phyloP scores from a whole-genome alignment of 2,888 invertebrate species.

The Phyto melanocephala region DNA sequence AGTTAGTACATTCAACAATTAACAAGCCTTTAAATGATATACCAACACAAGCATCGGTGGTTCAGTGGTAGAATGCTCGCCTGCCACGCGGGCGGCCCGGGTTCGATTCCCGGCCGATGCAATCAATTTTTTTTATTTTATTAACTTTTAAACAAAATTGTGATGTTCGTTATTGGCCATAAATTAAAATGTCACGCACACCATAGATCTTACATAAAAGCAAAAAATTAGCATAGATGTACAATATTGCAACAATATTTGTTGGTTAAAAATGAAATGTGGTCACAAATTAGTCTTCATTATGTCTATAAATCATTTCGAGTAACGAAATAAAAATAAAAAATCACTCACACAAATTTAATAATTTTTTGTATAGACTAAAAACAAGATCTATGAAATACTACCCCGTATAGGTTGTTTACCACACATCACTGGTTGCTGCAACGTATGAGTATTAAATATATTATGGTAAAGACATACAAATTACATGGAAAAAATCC shows the following conservation, averaged over 20 bases:
- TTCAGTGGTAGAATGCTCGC: slow-evolving; percentile 69
- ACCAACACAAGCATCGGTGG: slow-evolving; percentile 64
- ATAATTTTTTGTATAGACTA: slow-evolving; percentile 34
- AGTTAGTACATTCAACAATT: neutral
- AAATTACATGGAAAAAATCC: slow-evolving; percentile 18
- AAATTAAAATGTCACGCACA: slow-evolving; percentile 50
- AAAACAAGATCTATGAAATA: slow-evolving; percentile 34
- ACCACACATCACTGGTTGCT: neutral
- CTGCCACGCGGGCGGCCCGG: slow-evolving; percentile 69
- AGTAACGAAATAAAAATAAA: slow-evolving; percentile 50
- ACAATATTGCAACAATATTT: neutral
- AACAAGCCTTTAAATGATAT: neutral
- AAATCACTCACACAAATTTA: slow-evolving; percentile 13
- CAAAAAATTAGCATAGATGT: neutral
- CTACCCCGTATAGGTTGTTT: neutral
- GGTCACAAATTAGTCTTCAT: slow-evolving; percentile 73
- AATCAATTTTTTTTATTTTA: slow-evolving; percentile 48
- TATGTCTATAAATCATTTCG: slow-evolving; percentile 72
- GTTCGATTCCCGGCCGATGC: slow-evolving; percentile 70
- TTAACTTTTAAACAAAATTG: slow-evolving; percentile 42
- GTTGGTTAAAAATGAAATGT: slow-evolving; percentile 65
- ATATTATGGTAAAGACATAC: neutral
- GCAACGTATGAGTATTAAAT: neutral
- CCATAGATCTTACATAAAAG: neutral
- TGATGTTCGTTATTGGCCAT: slow-evolving; percentile 24